Percentiles rank a stretch among this genome's conserved stretches.
phyloP scores from a whole-genome alignment of 23 tunicate species.

The Botrylloides violaceus region DNA sequence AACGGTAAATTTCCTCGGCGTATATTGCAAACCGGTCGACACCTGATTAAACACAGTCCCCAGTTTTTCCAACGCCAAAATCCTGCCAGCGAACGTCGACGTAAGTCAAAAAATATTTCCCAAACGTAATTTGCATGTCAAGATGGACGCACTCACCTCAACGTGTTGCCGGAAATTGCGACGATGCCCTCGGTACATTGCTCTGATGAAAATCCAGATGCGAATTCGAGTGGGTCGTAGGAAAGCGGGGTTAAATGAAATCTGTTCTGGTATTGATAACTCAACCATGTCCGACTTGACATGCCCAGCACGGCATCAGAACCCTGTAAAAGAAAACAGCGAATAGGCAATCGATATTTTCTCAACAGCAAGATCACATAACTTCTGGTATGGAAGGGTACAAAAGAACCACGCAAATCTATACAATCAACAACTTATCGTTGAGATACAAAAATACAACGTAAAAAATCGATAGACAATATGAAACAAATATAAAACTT shows the following conservation, averaged over 20 bases:
- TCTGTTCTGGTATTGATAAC: conserved; percentile 91
- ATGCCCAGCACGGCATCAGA: conserved; percentile 87
- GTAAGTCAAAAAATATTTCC: no score
- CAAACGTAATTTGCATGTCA: no score
- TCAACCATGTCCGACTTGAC: conserved; percentile 89
- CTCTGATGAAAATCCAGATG: conserved; percentile 93
- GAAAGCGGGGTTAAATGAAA: conserved; percentile 94
- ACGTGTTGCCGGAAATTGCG: conserved; percentile 89
- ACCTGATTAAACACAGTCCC: conserved; percentile 98
- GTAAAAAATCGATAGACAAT: no score
- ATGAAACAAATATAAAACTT: no score
- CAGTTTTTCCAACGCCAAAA: conserved; percentile 94
- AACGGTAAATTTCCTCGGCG: conserved; percentile 78
- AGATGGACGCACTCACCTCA: conserved; percentile 43
- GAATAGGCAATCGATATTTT: no score
- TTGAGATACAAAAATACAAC: no score
- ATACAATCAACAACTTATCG: no score
- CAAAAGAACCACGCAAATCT: no score
- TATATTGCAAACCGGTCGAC: conserved; percentile 75
- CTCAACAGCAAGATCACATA: no score
- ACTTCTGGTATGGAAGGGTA: no score
- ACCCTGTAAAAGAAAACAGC: no score
- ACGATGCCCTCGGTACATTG: conserved; percentile 99
- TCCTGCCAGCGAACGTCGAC: conserved; percentile 36
- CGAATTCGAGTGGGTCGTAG: conserved; percentile 88